Evolutionary conservation across 2,888 invertebrate genomes (phyloP), one percentile per base, ranked within the genome.

Genomic region (Pandemis cinnamomeana): DNA sequence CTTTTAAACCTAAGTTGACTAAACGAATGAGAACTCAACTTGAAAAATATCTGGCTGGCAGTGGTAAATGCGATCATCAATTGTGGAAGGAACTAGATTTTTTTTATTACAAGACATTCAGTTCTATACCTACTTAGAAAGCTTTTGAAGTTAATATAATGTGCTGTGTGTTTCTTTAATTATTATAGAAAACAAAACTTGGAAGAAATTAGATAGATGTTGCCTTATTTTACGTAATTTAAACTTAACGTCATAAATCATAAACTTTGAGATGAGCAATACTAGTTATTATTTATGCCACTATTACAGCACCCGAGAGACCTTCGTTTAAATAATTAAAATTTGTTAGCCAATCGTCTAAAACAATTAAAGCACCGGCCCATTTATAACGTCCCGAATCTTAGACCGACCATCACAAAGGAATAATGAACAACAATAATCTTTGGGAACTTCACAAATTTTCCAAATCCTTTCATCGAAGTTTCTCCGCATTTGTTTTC

Each of bases 391-490:
- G 41, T 62, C 41, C 41, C 53, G 60, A 67, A 67, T 68, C 46
- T 55, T 44, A 27, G 62, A 58, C 64, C 36, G 15, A 15, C 62
- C 36, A 69, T 58, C 48, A 42, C 69, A 64, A 68, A 64, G 64
- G 67, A 69, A 15, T 46, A 48, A 72, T 62, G 62, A 55, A 55
- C 20, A 68, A 71, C 77, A 71, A 67, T 78, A 77, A 76, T 78
- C 62, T 71, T 78, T 75, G 15, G 41, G 20, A 77, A 77, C 71
- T 82, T 81, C 71, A 55, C 75, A 72, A 67, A 80, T 82, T 79
- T 80, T 79, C 78, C 64, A 71, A 83, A 81, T 80, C 83, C 81
- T 82, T 82, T 80, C 79, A 80, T 76, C 75, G 71, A 79, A 81
- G 78, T 83, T 82, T 73, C 75, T 77, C 62, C 62, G 80, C 80